Evolutionary conservation across 1,140 invertebrate species (phyloP).

Genomic region (Drosophila varians): DNA sequence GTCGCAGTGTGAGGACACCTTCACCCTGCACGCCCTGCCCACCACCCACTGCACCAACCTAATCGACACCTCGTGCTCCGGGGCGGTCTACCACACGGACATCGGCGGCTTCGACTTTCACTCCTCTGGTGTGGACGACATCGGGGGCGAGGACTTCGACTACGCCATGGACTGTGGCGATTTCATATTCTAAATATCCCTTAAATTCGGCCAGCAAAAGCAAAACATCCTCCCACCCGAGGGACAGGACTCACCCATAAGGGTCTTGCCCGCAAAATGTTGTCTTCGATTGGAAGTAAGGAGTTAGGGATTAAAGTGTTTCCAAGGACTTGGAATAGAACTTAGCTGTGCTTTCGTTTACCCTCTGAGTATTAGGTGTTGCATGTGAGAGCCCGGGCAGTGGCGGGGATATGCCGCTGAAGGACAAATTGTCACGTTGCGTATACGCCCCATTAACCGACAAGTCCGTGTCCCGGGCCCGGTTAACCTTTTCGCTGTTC

Average conservation of each 20-base stretch:
- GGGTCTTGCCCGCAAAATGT: conserved; percentile 3
- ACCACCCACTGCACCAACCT: conserved; percentile 86
- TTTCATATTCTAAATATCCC: conserved; percentile 85
- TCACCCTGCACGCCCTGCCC: conserved; percentile 86
- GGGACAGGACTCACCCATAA: conserved; percentile 1
- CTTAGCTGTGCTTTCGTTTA: conserved; percentile 24
- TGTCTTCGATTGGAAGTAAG: conserved; percentile 3
- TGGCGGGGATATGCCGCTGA: neutral
- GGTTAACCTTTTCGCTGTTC: neutral
- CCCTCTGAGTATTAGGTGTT: conserved; percentile 38
- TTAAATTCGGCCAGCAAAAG: neutral
- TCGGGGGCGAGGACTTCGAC: conserved; percentile 86
- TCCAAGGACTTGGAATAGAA: conserved; percentile 23
- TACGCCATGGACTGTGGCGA: conserved; percentile 87
- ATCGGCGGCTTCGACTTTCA: conserved; percentile 85
- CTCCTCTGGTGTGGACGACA: conserved; percentile 84
- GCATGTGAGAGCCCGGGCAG: neutral
- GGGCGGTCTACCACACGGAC: conserved; percentile 86
- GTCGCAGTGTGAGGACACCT: conserved; percentile 87
- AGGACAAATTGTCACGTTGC: conserved; percentile 5
- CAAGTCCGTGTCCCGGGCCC: neutral
- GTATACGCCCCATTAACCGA: conserved; percentile 38
- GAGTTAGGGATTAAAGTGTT: neutral
- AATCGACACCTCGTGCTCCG: conserved; percentile 85
- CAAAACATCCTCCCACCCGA: conserved; percentile 32